phyloP scores from a whole-genome alignment of 2,888 invertebrate species.

The Proisotoma minuta region DNA sequence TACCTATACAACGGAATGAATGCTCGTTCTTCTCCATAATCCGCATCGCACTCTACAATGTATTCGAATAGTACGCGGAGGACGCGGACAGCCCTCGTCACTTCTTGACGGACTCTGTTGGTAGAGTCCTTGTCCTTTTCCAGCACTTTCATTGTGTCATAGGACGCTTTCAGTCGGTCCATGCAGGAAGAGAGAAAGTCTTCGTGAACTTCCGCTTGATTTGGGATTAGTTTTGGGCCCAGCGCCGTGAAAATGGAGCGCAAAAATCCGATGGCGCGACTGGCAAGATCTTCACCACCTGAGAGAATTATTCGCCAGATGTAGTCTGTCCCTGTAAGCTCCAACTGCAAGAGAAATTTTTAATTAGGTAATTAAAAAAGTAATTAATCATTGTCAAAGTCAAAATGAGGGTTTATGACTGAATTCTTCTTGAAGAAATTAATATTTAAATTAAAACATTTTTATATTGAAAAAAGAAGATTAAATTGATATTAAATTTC shows the following conservation, averaged over 20 bases:
- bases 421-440: too few species aligned
- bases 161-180: conserved; percentile 78
- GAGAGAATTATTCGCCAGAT: conserved; percentile 78
- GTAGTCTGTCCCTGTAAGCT: conserved; percentile 93
- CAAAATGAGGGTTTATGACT: too few species aligned
- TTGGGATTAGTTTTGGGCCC: conserved; percentile 75
- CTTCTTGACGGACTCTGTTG: conserved; percentile 61
- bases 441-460: too few species aligned
- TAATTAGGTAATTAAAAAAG: too few species aligned
- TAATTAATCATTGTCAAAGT: too few species aligned
- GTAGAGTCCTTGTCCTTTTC: conserved; percentile 56
- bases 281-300: conserved; percentile 86
- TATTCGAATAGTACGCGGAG: conserved; percentile 92
- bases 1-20: conserved; percentile 78
- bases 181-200: conserved; percentile 88
- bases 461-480: too few species aligned
- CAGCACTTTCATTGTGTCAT: conserved; percentile 70
- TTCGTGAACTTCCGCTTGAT: conserved; percentile 78
- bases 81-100: conserved; percentile 83
- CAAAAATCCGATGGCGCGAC: conserved; percentile 82
- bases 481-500: too few species aligned
- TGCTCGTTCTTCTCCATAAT: conserved; percentile 79
- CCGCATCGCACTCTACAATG: conserved; percentile 87
- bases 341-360: conserved; percentile 50
- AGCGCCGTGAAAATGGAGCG: conserved; percentile 91